Evolutionary conservation across 2,797 vertebrate species (phyloP).

Genomic region (Hippopotamyrus pictus): DNA sequence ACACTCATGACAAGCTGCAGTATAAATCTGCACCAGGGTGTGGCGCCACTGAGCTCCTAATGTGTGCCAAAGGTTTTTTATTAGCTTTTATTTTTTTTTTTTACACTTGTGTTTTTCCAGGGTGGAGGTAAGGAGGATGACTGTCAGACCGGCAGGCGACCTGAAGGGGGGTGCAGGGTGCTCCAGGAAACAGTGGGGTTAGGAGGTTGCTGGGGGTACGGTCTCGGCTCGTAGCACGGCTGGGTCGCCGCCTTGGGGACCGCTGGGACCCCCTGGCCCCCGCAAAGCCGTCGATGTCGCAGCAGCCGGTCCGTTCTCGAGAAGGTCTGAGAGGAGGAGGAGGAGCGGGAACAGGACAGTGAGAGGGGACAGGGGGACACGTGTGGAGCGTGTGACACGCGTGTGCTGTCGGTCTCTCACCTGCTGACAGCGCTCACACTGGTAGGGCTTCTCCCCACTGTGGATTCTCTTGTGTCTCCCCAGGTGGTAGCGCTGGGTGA

Average conservation of each 20-base stretch:
- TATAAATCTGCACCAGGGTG: constrained; percentile 33
- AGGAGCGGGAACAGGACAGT: too few species aligned
- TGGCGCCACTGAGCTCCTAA: constrained; percentile 33
- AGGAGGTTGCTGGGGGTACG: constrained; percentile 61
- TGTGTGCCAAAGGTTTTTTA: constrained; percentile 24
- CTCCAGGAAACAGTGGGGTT: constrained; percentile 65
- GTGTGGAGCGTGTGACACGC: too few species aligned
- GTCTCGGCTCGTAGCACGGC: constrained; percentile 47
- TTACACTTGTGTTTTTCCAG: constrained; percentile 3
- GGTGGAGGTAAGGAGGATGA: background rate
- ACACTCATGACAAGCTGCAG: constrained; percentile 35
- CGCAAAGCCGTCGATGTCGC: constrained; percentile 88
- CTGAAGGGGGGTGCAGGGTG: constrained; percentile 65
- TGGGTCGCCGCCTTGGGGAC: constrained; percentile 72
- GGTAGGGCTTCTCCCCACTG: constrained; percentile 97
- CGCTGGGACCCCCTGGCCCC: constrained; percentile 60
- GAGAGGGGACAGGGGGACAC: too few species aligned
- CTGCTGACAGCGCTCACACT: constrained; percentile 95
- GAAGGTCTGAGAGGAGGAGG: constrained; percentile 71
- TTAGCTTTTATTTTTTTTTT: constrained; percentile 10
- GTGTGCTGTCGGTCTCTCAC: constrained; percentile 46
- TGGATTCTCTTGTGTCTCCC: constrained; percentile 95
- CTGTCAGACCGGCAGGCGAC: constrained; percentile 65
- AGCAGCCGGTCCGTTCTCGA: constrained; percentile 90
- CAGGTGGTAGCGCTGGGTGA: constrained; percentile 96